Base-by-base conservation (phyloP, 2,797 vertebrate genomes). In the Oceanodroma leucorhoa region DNA sequence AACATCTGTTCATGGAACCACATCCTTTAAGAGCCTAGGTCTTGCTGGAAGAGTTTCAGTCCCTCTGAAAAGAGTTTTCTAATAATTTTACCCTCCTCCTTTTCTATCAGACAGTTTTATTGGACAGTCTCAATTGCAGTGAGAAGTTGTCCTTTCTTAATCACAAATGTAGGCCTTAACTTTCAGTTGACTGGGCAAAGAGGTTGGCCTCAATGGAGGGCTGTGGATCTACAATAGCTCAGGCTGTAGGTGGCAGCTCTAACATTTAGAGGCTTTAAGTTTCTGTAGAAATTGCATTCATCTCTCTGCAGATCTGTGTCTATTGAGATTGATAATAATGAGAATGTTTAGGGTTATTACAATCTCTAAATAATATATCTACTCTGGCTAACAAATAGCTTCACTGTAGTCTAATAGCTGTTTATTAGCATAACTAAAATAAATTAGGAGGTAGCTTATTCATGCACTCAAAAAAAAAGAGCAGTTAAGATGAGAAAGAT, bases 401-500 rank as follows among this genome's bases (percentile, higher is more conserved):
- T 89, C 62, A 57, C n/a, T 84, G 27, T 43, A 93, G 69, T 48
- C 29, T 88, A 94, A 86, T 87, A 89, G 55, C 41, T 96, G 85
- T 83, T 96, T 92, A 97, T 95, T 96, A 94, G 78, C 86, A 82
- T 73, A 94, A 73, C 9, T 87, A 26, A 93, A 95, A 96, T 85
- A 95, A 95, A 94, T 96, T 95, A 96, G 40, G 40, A 92, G 18
- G 16, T 64, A 89, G 71, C 45, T 90, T 90, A 51, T 84, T 94
- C 75, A 85, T 60, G 65, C 87, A 50, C 11, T 73, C 51, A 34
- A 65, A 93, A 95, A 64, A 86, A 34, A 87, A 61, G 46, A 54
- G 22, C 38, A 36, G 46, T 48, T 82, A 66, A 46, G 34, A 83
- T 40, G 24, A 89, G 46, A 85, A 94, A 95, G 81, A 97, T 82